Evolutionary conservation across 2,113 vertebrate species (phyloP), one percentile per base, ranked within the genome.

Genomic region (Bufo bufo): DNA sequence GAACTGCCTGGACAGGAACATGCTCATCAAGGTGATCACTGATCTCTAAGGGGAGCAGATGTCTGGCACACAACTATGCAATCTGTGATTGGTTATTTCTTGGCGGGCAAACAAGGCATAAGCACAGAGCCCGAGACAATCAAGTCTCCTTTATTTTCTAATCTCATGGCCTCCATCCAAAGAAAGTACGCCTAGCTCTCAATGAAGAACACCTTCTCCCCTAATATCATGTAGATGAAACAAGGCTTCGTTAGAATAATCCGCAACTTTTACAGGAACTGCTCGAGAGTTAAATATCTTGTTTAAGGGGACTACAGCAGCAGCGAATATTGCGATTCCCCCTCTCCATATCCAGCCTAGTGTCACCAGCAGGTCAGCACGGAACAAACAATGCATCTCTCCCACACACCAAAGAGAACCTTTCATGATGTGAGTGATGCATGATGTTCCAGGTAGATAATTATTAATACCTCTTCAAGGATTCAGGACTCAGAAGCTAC

Each of bases 381-480:
- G 66, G 45, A 85, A 63, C 50, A 61, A 78, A 86, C 45, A 79
- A 87, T 66, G 77, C 63, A 47, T 71, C 23, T 80, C 77, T 80
- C 59, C 61, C 77, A 87, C 77, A 87, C 85, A 80, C 81, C 77
- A 80, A 79, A 80, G 47, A 65, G 50, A 56, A 66, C n/a, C 61
- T 69, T 69, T 66, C 61, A 87, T 65, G 75, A 49, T 69, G 77
- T 17, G 61, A 80, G 61, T 23, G 50, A 54, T 45, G 77, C 77
- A 71, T 56, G 77, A 79, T 80, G 77, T 87, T 87, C 85, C 43
- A 63, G 58, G 47, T n/a, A 66, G 75, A 85, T 77, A 75, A 78
- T 77, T 66, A 86, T 43, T 66, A n/a, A 65, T 63, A 66, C 59
- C 59, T 19, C 49, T 54, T 69, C 74, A 86, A 80, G 85, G 85